Evolutionary conservation across 2,797 vertebrate species (phyloP).

Genomic region (Sus cebifrons): DNA sequence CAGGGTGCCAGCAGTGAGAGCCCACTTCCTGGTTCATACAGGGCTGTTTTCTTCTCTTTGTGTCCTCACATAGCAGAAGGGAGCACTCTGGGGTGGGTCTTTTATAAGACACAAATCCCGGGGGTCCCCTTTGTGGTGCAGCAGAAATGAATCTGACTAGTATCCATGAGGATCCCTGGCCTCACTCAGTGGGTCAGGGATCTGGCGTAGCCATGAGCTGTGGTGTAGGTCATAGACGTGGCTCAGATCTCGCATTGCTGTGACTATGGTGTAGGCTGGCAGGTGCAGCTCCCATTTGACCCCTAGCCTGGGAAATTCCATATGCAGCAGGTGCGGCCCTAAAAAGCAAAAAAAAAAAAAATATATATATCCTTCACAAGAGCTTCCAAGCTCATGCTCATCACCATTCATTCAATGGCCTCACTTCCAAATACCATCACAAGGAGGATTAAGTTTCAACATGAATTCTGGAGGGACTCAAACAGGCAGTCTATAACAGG

Average conservation of each 20-base stretch:
- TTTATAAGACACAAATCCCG: background rate
- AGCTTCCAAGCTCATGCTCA: background rate
- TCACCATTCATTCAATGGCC: background rate
- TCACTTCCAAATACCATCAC: background rate
- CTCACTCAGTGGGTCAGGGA: no score
- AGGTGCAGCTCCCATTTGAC: no score
- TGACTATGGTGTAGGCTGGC: no score
- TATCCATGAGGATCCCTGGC: no score
- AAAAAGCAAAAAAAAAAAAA: no score
- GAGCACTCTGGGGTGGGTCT: background rate
- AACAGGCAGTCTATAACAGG: background rate
- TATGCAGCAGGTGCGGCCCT: no score
- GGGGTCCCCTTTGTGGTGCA: no score
- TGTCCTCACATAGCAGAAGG: background rate
- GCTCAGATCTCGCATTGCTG: no score
- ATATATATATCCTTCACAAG: background rate
- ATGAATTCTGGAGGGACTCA: background rate
- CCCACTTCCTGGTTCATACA: background rate
- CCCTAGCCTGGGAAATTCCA: no score
- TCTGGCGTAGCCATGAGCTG: no score
- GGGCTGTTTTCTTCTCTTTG: background rate
- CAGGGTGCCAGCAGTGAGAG: rapidly evolving
- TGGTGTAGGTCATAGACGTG: no score
- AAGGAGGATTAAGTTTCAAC: background rate
- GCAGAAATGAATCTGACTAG: no score